Percentiles rank a stretch among this genome's conserved stretches.
Evolutionary conservation across 2,797 vertebrate species (phyloP).

Genomic region (Urophycis tenuis): DNA sequence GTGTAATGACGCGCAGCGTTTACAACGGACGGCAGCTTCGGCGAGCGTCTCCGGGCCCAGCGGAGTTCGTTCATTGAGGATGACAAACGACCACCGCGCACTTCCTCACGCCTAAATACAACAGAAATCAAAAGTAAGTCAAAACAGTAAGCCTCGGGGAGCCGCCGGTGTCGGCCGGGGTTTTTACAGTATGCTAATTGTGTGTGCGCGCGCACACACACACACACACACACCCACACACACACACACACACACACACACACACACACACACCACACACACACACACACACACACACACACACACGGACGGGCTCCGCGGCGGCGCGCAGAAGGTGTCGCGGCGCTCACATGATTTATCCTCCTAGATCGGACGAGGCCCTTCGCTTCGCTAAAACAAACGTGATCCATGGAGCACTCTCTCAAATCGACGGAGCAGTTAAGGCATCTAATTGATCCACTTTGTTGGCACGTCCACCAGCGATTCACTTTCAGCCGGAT

Average conservation of each 20-base stretch:
- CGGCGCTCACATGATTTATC: neutral
- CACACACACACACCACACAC: no score
- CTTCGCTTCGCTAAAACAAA: conserved; percentile 1
- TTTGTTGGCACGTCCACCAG: conserved; percentile 4
- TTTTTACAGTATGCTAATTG: neutral
- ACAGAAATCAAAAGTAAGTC: conserved; percentile 8
- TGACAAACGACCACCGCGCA: conserved; percentile 26
- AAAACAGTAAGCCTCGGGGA: neutral
- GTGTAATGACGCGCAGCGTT: conserved; percentile 28
- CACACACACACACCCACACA: no score
- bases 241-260: no score
- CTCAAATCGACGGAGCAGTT: conserved; percentile 10
- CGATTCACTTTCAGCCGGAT: neutral
- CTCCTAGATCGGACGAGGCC: neutral
- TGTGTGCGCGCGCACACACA: no score
- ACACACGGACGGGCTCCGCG: no score
- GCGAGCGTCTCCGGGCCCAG: conserved; percentile 26
- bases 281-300: no score
- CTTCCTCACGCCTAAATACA: conserved; percentile 1
- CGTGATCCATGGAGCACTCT: conserved; percentile 25
- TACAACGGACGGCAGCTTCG: conserved; percentile 17
- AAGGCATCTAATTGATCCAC: conserved; percentile 16
- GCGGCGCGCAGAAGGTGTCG: no score
- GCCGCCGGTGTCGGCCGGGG: neutral
- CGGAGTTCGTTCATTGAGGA: conserved; percentile 36